Evolutionary conservation across 2,797 vertebrate species (phyloP).

Genomic region (Chaetophractus vellerosus): DNA sequence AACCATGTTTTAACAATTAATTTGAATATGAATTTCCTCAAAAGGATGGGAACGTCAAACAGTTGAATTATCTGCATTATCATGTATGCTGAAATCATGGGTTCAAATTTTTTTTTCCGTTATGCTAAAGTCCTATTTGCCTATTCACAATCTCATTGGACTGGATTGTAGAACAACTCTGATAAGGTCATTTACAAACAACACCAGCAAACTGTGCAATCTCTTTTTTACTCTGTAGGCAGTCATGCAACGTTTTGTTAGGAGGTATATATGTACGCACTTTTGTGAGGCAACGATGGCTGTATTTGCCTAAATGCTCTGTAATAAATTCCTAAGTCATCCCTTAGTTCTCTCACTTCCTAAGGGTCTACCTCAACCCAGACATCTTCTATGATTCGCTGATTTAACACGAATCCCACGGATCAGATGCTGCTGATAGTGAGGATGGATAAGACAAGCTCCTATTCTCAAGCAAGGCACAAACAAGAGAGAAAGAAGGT

Average conservation of each 20-base stretch:
- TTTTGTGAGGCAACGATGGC: neutral
- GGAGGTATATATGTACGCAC: neutral
- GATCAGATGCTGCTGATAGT: neutral
- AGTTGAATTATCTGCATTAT: neutral
- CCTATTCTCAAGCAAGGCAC: constrained; percentile 1
- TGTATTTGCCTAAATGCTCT: neutral
- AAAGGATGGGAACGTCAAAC: neutral
- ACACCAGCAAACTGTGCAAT: neutral
- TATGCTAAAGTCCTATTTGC: neutral
- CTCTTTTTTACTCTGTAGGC: constrained; percentile 21
- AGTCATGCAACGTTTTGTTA: neutral
- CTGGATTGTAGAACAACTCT: constrained; percentile 13
- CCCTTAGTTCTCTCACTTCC: neutral
- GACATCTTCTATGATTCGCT: neutral
- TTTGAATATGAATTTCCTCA: neutral
- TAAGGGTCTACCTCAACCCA: neutral
- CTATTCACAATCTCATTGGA: too few species aligned
- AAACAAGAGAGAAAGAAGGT: neutral
- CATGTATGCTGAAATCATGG: neutral
- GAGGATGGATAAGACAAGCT: neutral
- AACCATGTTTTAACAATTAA: constrained; percentile 13
- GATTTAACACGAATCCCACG: neutral
- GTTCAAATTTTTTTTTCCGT: neutral
- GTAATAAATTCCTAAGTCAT: neutral
- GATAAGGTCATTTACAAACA: constrained; percentile 33